Conservation (phyloP, 2,113 vertebrate species). For the Bolborhynchus lineola region DNA sequence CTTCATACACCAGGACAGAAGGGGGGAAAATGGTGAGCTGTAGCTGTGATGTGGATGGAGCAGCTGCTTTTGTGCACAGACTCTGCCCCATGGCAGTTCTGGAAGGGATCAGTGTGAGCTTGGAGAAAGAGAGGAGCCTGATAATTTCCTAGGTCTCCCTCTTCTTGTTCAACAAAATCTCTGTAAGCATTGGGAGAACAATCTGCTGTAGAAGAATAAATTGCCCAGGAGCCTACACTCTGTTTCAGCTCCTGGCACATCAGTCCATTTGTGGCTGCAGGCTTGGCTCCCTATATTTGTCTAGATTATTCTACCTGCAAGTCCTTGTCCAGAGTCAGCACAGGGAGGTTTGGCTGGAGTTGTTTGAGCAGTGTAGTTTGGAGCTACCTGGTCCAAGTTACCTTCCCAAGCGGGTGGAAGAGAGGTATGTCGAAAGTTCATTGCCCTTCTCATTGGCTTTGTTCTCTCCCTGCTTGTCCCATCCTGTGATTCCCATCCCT, state of each 20-base stretch:
- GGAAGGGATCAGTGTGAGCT: background rate
- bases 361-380: background rate
- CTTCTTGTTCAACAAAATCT: background rate
- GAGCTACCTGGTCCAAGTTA: background rate
- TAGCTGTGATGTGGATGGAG: background rate
- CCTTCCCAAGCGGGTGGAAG: background rate
- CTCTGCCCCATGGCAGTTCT: background rate
- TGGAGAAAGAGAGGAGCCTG: background rate
- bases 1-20: fast-evolving
- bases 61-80: fast-evolving
- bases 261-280: background rate
- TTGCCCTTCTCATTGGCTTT: background rate
- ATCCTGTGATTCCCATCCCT: background rate
- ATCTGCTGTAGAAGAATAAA: background rate
- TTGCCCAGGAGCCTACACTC: background rate
- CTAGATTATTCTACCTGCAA: background rate
- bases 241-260: background rate
- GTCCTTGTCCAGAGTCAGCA: background rate
- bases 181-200: background rate
- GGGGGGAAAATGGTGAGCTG: background rate
- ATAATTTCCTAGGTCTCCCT: background rate
- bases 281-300: background rate
- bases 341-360: background rate
- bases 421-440: background rate
- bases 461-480: background rate